Evolutionary conservation across 2,113 vertebrate species (phyloP).

Genomic region (Puntigrus tetrazona): DNA sequence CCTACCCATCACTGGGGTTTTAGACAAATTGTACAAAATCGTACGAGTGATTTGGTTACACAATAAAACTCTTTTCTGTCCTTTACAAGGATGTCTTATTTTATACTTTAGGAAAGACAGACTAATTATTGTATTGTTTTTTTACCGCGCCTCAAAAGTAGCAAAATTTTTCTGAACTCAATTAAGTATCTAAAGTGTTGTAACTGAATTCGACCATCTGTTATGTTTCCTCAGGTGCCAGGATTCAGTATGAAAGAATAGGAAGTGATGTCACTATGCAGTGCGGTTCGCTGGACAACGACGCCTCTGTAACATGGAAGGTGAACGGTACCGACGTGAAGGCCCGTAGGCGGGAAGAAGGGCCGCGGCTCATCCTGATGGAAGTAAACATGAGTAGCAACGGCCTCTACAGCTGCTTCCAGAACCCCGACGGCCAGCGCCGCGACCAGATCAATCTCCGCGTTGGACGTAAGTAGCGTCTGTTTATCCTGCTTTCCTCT

Average conservation of each 20-base stretch:
- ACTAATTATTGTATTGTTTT: neutral
- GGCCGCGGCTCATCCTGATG: slow-evolving; percentile 81
- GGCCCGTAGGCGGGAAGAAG: slow-evolving; percentile 78
- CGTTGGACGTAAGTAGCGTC: slow-evolving; percentile 86
- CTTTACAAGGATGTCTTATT: neutral
- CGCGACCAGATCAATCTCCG: slow-evolving; percentile 86
- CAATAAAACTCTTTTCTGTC: neutral
- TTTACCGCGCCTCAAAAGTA: neutral
- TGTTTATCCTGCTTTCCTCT: neutral
- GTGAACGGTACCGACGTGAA: slow-evolving; percentile 89
- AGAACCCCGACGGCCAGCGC: slow-evolving; percentile 87
- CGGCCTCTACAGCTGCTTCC: slow-evolving; percentile 93
- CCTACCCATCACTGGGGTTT: too few relatives aligned
- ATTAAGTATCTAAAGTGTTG: too few relatives aligned
- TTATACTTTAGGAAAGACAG: neutral
- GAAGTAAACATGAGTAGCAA: slow-evolving; percentile 82
- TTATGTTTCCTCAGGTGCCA: slow-evolving; percentile 74
- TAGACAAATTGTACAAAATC: too few relatives aligned
- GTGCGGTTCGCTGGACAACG: slow-evolving; percentile 86
- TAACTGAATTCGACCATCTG: slow-evolving; percentile 13
- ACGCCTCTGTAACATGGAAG: slow-evolving; percentile 88
- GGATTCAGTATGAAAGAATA: slow-evolving; percentile 84
- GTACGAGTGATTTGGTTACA: too few relatives aligned
- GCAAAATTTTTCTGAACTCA: neutral
- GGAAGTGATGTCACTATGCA: slow-evolving; percentile 88